phyloP scores from a whole-genome alignment of 1,140 invertebrate genomes.

The Eubasilissa regina region DNA sequence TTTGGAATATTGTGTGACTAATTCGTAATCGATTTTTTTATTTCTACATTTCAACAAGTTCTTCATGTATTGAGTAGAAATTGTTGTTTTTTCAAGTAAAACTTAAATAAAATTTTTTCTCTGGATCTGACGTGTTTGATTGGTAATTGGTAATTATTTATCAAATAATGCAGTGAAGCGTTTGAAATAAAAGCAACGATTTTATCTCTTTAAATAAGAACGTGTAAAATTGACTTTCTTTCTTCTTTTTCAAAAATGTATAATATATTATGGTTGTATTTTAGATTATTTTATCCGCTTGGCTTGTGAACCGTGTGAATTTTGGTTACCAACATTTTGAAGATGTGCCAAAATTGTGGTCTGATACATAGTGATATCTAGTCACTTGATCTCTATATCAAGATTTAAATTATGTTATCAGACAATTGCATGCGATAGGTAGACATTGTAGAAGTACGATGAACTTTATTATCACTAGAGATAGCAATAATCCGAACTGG shows the following conservation, averaged over 20 bases:
- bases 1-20: not conserved
- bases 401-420: not conserved
- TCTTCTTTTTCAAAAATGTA: too few species aligned
- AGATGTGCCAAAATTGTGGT: slow-evolving; percentile 25
- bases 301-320: slow-evolving; percentile 16
- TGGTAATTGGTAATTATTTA: too few species aligned
- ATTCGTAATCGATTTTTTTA: slow-evolving; percentile 4
- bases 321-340: slow-evolving; percentile 9
- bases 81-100: not conserved
- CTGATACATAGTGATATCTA: not conserved
- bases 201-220: too few species aligned
- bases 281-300: slow-evolving; percentile 13
- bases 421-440: too few species aligned
- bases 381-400: slow-evolving; percentile 24
- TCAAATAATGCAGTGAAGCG: too few species aligned
- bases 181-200: too few species aligned
- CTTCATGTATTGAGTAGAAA: not conserved
- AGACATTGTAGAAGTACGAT: too few species aligned
- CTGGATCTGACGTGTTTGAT: too few species aligned
- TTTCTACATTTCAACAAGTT: not conserved
- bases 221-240: too few species aligned
- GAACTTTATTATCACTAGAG: too few species aligned
- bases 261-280: not conserved
- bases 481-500: too few species aligned
- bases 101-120: not conserved